These are phyloP conservation scores for Theodoxus fluviatilis DNA, from an alignment of 2,888 invertebrate species.

Conservation along the genomic window DNA sequence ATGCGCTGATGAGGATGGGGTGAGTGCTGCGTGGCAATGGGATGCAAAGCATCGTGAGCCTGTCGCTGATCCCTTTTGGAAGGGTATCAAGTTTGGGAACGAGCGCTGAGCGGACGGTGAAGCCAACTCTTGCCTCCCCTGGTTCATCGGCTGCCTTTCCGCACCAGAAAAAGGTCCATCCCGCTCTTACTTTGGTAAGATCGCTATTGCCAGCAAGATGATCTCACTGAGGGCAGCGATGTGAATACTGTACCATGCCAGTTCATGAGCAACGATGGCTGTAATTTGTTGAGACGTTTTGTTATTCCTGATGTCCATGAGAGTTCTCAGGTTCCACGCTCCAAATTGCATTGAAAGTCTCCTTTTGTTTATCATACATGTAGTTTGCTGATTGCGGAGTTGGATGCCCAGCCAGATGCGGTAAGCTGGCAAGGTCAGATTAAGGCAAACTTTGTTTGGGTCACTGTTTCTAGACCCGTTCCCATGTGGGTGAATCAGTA, in stretches of 20 bases:
- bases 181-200: background rate
- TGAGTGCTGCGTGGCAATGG: background rate
- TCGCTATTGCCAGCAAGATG: background rate
- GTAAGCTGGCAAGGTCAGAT: constrained; percentile 2
- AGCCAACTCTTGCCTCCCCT: background rate
- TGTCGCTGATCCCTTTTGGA: constrained; percentile 11
- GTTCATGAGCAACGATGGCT: background rate
- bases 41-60: background rate
- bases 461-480: constrained; percentile 7
- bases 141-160: background rate
- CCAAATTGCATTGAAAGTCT: background rate
- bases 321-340: background rate
- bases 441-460: background rate
- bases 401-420: background rate
- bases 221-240: constrained; percentile 8
- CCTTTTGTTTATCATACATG: background rate
- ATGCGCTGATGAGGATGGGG: background rate
- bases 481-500: background rate
- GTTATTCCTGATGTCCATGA: background rate
- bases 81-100: background rate
- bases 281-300: background rate
- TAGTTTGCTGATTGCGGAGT: background rate
- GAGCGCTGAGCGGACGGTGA: background rate
- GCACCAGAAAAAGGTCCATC: background rate
- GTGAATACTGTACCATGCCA: background rate